Evolutionary conservation across 2,113 vertebrate species (phyloP), one percentile per base, ranked within the genome.

Genomic region (Platysteira castanea): DNA sequence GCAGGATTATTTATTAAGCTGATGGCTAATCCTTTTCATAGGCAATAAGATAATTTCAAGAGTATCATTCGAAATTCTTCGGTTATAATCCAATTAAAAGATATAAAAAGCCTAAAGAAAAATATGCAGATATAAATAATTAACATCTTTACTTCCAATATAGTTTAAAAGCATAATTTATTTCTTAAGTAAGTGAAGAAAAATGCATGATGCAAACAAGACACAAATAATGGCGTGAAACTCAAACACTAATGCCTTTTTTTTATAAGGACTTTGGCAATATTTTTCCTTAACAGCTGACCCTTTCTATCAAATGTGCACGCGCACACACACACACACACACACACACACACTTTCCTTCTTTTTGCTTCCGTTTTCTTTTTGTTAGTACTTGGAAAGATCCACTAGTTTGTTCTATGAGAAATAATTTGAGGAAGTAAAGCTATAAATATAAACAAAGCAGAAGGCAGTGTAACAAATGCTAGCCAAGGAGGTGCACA

Each of bases 1-100:
- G 24, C 76, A 87, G 89, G 65, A 93, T 80, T 92, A 94, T 42
- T 80, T 71, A 73, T 81, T 80, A 95, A 90, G 35, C 28, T 75
- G 49, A 64, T 28, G n/a, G 77, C 16, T 90, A 91, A 89, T 93
- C 67, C 39, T 91, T 80, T 83, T 59, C 68, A 74, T 7, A 41
- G 33, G 30, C 42, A 95, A 22, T 69, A 85, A 65, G 47, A 76
- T 68, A 69, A 83, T 49, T 42, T 84, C 68, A 65, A 54, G 30
- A 92, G 15, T 31, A 59, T 54, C 2, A 79, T 39, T 91, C 49
- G 57, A 70, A 95, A 80, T 76, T 73, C 74, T 23, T 56, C 67
- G 61, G 21, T 73, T 65, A 83, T 67, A 96, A 94, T 63, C 50
- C 78, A 85, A 87, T 91, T 93, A 87, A 87, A 91, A 93, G n/a